Conservation (phyloP, 2,888 invertebrate species). For the Trichogramma dendrolimi region DNA sequence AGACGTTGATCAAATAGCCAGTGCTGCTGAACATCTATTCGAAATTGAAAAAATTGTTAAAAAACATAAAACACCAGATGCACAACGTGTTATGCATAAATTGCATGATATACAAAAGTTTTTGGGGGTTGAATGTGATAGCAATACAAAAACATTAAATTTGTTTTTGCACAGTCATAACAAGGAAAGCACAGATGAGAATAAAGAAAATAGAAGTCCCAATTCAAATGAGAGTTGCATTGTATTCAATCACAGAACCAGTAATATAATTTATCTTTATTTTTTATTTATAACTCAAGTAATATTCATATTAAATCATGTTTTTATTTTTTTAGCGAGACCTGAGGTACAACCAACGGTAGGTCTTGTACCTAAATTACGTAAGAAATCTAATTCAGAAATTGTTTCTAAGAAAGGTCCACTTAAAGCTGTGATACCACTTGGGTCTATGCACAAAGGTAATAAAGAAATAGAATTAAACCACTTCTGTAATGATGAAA, state of each 20-base stretch:
- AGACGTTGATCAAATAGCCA: constrained; percentile 35
- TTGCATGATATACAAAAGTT: constrained; percentile 42
- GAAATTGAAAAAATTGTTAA: constrained; percentile 44
- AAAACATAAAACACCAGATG: constrained; percentile 41
- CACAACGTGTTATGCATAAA: constrained; percentile 36
- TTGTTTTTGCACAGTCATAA: constrained; percentile 34
- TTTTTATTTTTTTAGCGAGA: constrained; percentile 5
- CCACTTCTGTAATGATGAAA: not conserved
- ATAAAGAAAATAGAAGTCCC: constrained; percentile 19
- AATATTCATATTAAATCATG: not conserved
- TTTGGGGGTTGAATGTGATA: constrained; percentile 41
- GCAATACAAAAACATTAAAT: constrained; percentile 41
- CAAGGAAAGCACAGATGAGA: constrained; percentile 14
- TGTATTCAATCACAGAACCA: constrained; percentile 22
- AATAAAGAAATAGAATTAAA: constrained; percentile 31
- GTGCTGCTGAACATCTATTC: constrained; percentile 38
- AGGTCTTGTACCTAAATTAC: constrained; percentile 36
- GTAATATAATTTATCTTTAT: constrained; percentile 16
- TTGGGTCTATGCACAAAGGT: constrained; percentile 44
- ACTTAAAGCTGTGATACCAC: constrained; percentile 45
- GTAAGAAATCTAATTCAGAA: constrained; percentile 34
- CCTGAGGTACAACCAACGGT: constrained; percentile 27
- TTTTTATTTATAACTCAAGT: not conserved
- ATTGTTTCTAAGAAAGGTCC: constrained; percentile 42
- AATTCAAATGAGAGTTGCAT: not conserved